Evolutionary conservation across 2,113 vertebrate genomes (phyloP), one percentile per base, ranked within the genome.

Genomic region (Columba livia): DNA sequence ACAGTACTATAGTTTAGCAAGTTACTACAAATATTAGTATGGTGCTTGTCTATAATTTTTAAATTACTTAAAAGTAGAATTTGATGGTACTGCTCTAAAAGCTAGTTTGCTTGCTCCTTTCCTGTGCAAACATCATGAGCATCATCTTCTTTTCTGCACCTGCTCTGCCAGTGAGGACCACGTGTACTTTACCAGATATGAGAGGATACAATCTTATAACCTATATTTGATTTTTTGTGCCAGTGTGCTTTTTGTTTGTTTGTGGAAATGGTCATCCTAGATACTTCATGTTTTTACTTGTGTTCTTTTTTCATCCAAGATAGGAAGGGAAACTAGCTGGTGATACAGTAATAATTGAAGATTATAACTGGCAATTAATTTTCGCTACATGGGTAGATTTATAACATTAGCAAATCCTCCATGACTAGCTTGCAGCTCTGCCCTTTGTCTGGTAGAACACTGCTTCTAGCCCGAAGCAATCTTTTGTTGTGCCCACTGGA

Each of bases 361-460:
- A 92, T 96, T 83, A 32, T 71, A 94, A 62, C 77, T 95, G 82
- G 50, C 93, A 91, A 86, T 94, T 96, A 89, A 91, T 96, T 96
- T 96, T 90, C 64, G 75, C 58, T 87, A 85, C 71, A 50, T 85
- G 64, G 32, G 23, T 91, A 90, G 92, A 87, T 90, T 95, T 97
- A 74, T 79, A 91, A 78, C 77, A 56, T 88, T 87, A 94, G 71
- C 72, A 93, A 93, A 95, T 90, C 61, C 54, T 96, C 70, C 84
- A 85, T 88, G 75, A 79, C 86, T 91, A 71, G 84, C 86, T 67
- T 94, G 83, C 78, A 91, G 81, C 93, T 88, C 71, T 93, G 72
- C 79, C 87, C 92, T 93, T 96, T 95, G 85, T 90, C 74, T 96
- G 77, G 56, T 85, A 75, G 80, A 92, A 25, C 34, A 19, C 56